Conservation (phyloP, 1,140 invertebrate species). For the Ectropis grisescens region DNA sequence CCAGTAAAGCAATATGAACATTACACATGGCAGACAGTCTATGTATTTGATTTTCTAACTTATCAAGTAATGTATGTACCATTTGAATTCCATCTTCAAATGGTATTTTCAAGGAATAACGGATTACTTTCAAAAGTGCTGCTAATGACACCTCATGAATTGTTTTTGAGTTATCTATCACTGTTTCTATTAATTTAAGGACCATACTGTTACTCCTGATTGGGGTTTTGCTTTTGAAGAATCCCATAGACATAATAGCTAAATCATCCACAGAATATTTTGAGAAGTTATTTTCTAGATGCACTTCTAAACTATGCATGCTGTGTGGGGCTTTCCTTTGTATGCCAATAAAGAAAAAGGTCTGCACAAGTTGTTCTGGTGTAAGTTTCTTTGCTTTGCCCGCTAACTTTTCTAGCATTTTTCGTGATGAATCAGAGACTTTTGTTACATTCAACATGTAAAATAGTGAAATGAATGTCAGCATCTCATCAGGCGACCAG, state of each 20-base stretch:
- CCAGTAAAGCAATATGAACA: constrained; percentile 70
- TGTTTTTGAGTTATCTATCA: constrained; percentile 37
- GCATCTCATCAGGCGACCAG: constrained; percentile 54
- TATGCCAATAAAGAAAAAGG: constrained; percentile 69
- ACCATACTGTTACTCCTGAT: constrained; percentile 63
- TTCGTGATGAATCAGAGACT: constrained; percentile 51
- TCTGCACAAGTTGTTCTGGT: constrained; percentile 66
- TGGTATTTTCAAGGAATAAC: constrained; percentile 43
- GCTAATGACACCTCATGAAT: constrained; percentile 69
- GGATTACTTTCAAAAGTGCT: constrained; percentile 71
- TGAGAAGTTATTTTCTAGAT: constrained; percentile 50
- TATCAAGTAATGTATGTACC: constrained; percentile 42
- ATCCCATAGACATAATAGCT: constrained; percentile 72
- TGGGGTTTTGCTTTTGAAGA: constrained; percentile 73
- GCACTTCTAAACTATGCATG: constrained; percentile 72
- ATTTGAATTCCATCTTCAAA: constrained; percentile 18
- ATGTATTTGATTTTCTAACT: constrained; percentile 52
- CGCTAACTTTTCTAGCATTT: constrained; percentile 61
- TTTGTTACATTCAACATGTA: constrained; percentile 56
- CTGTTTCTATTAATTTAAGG: constrained; percentile 53
- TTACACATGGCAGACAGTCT: constrained; percentile 60
- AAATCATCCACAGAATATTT: constrained; percentile 71
- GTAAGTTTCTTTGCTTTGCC: constrained; percentile 61
- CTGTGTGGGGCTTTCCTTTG: constrained; percentile 51
- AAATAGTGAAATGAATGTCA: constrained; percentile 65